Conservation (phyloP, 2,888 invertebrate genomes). For the Parascotia fuliginaria region DNA sequence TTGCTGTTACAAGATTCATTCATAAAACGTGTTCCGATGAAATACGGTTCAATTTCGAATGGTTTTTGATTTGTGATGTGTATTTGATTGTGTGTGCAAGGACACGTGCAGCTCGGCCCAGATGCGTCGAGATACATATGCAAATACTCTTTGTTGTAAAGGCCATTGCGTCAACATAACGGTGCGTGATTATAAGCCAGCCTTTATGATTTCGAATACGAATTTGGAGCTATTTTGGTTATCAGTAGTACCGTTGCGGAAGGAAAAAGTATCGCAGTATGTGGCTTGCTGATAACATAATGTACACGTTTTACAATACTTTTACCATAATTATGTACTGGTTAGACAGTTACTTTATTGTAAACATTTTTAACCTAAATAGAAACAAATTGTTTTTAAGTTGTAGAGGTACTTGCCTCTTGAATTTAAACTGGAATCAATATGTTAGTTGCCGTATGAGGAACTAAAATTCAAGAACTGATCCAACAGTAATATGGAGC, state of each 20-base stretch:
- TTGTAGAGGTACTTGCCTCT: too few relatives aligned
- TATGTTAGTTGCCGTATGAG: too few relatives aligned
- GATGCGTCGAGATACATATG: conserved; percentile 75
- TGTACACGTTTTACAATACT: neutral
- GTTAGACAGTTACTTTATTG: too few relatives aligned
- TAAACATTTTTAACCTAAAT: too few relatives aligned
- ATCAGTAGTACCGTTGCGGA: conserved; percentile 3
- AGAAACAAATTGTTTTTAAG: too few relatives aligned
- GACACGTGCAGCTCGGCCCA: conserved; percentile 48
- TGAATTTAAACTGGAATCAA: too few relatives aligned
- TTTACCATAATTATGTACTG: neutral
- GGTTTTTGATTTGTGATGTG: conserved; percentile 5
- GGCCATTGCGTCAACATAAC: conserved; percentile 68
- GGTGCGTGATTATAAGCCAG: conserved; percentile 60
- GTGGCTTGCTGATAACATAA: neutral
- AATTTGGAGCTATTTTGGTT: conserved; percentile 35
- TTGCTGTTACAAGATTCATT: conserved; percentile 12
- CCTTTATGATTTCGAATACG: conserved; percentile 37
- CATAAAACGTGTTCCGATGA: conserved; percentile 9
- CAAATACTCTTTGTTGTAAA: conserved; percentile 81
- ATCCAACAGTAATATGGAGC: too few relatives aligned
- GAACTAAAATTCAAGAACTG: too few relatives aligned
- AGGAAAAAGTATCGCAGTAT: neutral
- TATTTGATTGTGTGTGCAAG: conserved; percentile 30
- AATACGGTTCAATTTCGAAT: conserved; percentile 30